Evolutionary conservation across 2,113 vertebrate species (phyloP).

Genomic region (Varanus salvator): DNA sequence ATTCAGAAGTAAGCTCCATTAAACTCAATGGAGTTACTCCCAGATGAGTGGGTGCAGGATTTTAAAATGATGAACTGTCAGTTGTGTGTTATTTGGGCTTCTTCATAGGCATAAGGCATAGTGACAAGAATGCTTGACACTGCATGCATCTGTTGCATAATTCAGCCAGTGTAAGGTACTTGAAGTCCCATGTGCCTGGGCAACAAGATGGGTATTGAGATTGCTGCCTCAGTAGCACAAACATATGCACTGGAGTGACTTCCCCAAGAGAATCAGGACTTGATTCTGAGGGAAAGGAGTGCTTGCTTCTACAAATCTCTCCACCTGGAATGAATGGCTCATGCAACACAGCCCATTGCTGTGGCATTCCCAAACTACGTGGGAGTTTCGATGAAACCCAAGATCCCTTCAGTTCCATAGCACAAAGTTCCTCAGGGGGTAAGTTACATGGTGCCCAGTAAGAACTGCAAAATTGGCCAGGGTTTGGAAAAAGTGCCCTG

Average conservation of each 20-base stretch:
- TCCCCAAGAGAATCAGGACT: not conserved
- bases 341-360: no score
- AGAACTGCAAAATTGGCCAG: no score
- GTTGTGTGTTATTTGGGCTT: not conserved
- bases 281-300: not conserved
- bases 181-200: not conserved
- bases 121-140: no score
- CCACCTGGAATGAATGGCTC: no score
- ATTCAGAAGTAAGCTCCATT: not conserved
- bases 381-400: not conserved
- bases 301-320: not conserved
- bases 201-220: not conserved
- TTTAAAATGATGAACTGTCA: not conserved
- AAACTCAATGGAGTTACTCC: not conserved
- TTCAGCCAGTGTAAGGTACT: no score
- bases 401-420: not conserved
- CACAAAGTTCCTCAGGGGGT: no score
- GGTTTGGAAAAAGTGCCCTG: no score
- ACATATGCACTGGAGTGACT: not conserved
- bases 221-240: not conserved
- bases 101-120: accelerated
- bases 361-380: no score
- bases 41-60: not conserved
- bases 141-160: not conserved
- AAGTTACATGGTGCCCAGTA: no score